Evolutionary conservation across 2,888 invertebrate species (phyloP).

Genomic region (Drosophila lacicola): DNA sequence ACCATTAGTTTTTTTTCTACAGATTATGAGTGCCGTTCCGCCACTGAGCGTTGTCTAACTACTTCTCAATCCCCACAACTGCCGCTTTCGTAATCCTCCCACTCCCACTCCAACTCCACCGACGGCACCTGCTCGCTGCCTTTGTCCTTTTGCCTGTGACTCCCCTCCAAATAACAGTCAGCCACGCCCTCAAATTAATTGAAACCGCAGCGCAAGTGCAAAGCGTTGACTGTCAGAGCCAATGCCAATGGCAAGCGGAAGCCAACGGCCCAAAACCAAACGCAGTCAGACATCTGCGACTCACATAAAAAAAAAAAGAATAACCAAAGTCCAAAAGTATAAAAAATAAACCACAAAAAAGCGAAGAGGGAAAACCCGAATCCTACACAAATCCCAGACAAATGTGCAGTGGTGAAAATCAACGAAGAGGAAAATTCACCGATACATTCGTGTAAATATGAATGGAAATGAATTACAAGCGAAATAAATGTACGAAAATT

Average conservation of each 20-base stretch:
- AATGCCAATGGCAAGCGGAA: conserved; percentile 46
- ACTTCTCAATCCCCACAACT: conserved; percentile 7
- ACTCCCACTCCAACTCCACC: conserved; percentile 1
- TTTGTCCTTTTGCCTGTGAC: neutral
- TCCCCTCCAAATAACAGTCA: conserved; percentile 26
- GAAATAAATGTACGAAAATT: conserved; percentile 76
- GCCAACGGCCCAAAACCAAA: neutral
- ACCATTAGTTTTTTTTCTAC: neutral
- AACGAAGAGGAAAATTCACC: conserved; percentile 46
- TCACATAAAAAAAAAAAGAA: conserved; percentile 39
- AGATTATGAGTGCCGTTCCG: conserved; percentile 5
- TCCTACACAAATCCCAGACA: conserved; percentile 70
- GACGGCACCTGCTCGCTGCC: conserved; percentile 35
- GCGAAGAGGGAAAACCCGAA: conserved; percentile 36
- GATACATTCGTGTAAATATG: conserved; percentile 73
- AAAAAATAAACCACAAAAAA: conserved; percentile 13
- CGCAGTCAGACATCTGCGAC: conserved; percentile 51
- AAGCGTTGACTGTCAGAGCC: conserved; percentile 62
- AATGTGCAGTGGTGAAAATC: conserved; percentile 57
- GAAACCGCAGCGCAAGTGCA: conserved; percentile 71
- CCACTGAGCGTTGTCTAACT: conserved; percentile 1
- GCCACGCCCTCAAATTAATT: conserved; percentile 71
- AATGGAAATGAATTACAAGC: conserved; percentile 79
- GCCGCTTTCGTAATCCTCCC: conserved; percentile 8
- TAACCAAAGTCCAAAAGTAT: conserved; percentile 12